Conservation (phyloP, 2,797 vertebrate genomes). For the Gallinago stenura region DNA sequence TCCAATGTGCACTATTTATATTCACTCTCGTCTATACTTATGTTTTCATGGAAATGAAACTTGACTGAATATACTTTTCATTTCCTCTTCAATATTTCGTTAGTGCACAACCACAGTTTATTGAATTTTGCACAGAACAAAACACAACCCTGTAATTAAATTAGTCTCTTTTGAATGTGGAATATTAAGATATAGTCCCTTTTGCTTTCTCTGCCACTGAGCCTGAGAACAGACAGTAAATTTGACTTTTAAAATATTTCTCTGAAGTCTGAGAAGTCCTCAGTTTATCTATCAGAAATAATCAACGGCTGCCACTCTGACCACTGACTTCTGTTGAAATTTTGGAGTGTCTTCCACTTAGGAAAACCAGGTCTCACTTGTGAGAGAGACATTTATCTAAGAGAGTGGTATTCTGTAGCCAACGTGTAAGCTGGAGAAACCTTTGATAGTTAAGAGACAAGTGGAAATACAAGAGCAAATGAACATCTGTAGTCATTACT, state of each 20-base stretch:
- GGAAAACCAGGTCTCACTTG: not conserved
- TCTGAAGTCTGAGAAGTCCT: not conserved
- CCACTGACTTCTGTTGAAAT: not conserved
- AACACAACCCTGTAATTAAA: not conserved
- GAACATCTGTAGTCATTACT: rapidly evolving
- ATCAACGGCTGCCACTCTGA: not conserved
- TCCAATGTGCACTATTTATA: constrained; percentile 31
- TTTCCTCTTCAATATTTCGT: constrained; percentile 34
- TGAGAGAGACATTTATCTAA: not conserved
- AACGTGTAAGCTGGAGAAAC: not conserved
- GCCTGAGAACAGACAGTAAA: not conserved
- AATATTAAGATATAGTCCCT: not conserved
- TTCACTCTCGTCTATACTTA: constrained; percentile 23
- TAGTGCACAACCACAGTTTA: constrained; percentile 7
- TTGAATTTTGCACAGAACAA: constrained; percentile 22
- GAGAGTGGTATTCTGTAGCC: not conserved
- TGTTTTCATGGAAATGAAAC: constrained; percentile 30
- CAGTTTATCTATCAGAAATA: not conserved
- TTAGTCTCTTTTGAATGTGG: not conserved
- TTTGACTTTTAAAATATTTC: not conserved
- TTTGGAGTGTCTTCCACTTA: not conserved
- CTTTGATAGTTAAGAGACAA: not conserved
- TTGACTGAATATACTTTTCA: constrained; percentile 49
- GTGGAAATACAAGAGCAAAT: not conserved
- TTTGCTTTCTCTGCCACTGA: not conserved